Percentiles rank a stretch among this genome's conserved stretches.
Evolutionary conservation across 2,797 vertebrate species (phyloP).

Genomic region (Alfaro cultratus): DNA sequence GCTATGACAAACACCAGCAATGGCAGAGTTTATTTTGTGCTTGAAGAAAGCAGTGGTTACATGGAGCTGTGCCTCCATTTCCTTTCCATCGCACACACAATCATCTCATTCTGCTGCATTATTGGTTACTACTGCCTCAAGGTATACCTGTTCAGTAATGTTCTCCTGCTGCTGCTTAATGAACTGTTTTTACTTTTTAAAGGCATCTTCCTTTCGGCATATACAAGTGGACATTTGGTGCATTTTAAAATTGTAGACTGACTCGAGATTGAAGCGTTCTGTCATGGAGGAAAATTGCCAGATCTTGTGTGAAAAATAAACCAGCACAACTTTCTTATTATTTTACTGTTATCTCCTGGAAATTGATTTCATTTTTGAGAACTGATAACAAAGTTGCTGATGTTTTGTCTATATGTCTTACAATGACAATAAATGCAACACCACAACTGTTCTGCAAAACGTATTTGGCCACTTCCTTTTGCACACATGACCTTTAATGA

Average conservation of each 20-base stretch:
- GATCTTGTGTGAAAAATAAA: neutral
- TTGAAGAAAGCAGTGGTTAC: conserved; percentile 84
- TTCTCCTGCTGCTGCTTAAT: neutral
- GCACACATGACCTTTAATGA: neutral
- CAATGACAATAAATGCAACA: neutral
- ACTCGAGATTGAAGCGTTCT: neutral
- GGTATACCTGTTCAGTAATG: conserved; percentile 65
- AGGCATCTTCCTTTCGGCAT: conserved; percentile 1
- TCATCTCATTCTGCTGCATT: conserved; percentile 95
- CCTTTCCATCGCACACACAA: conserved; percentile 88
- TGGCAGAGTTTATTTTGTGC: conserved; percentile 83
- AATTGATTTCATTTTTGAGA: neutral
- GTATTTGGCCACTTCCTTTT: neutral
- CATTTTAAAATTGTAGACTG: neutral
- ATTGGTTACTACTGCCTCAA: conserved; percentile 96
- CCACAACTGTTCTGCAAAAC: neutral
- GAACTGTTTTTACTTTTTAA: neutral
- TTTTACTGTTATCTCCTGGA: neutral
- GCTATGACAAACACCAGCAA: conserved; percentile 30
- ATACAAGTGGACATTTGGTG: neutral
- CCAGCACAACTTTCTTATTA: neutral
- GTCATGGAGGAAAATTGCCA: neutral
- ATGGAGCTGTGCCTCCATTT: conserved; percentile 86
- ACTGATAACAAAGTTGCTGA: neutral
- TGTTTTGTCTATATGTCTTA: neutral